Evolutionary conservation across 2,797 vertebrate species (phyloP), one percentile per base, ranked within the genome.

Genomic region (Amblyraja radiata): DNA sequence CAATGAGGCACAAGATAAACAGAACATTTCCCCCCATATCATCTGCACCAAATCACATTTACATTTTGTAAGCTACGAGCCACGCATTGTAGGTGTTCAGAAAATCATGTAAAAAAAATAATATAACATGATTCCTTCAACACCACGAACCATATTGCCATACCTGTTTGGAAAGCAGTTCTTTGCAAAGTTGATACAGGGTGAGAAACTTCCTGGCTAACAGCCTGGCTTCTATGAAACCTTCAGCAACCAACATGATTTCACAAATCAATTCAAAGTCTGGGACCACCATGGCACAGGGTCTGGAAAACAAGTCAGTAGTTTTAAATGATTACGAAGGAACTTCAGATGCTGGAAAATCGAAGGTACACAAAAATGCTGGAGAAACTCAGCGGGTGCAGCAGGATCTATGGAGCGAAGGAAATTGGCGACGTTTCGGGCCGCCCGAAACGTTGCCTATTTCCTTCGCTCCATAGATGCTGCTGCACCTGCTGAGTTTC

Each of bases 201-300:
- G 98, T 98, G 95, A 99, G 99, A 94, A 99, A 99, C 93, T 99
- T 99, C 94, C 97, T 97, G 54, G 98, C 98, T 68, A 99, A 95
- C 0, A 96, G 93, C 0, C 97, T 96, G 61, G 99, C 98, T 76
- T 97, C 96, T 0, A 98, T 95, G 95, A 99, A 99, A 36, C 98
- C 99, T 96, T 99, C 98, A 0, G 98, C 98, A 94, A 99, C 98
- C 95, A 99, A 94, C 99, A 99, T 99, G 93, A 99, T 99, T 95
- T 99, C 99, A 96, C 98, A 99, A 94, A 99, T 99, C 93, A 99
- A 95, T 94, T 99, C 98, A 21, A 99, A 99, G 96, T 99, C 98
- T 1, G 98, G 99, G 93, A 99, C 98, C 86, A 99, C 98, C 98
- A 99, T 99, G 0, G 98, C 98, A 93, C 98, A 99, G 0, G 98